Conservation (phyloP, 2,113 vertebrate species). For the Thryonomys swinderianus region DNA sequence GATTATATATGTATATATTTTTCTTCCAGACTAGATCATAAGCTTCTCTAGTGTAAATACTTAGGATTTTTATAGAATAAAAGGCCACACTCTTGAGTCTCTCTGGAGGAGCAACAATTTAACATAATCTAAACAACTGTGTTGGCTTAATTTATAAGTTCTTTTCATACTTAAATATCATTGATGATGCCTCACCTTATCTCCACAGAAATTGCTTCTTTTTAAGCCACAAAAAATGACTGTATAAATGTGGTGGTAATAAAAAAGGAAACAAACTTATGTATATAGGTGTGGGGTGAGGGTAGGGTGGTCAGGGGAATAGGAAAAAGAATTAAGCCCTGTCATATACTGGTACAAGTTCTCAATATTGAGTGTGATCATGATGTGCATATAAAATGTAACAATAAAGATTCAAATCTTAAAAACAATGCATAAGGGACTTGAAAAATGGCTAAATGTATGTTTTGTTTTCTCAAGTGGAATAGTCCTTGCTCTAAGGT, state of each 20-base stretch:
- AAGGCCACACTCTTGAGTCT: background rate
- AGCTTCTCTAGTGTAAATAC: background rate
- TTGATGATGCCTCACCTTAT: background rate
- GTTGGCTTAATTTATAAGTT: background rate
- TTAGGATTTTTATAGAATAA: background rate
- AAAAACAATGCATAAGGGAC: background rate
- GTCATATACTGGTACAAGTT: too few relatives aligned
- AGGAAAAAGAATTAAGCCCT: too few relatives aligned
- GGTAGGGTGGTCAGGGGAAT: too few relatives aligned
- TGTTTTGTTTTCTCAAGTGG: background rate
- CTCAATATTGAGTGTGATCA: too few relatives aligned
- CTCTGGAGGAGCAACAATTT: background rate
- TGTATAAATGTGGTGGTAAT: background rate
- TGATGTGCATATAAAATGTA: too few relatives aligned
- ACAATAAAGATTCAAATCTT: background rate
- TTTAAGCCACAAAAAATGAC: background rate
- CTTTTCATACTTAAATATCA: background rate
- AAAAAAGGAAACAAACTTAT: background rate
- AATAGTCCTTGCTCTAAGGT: background rate
- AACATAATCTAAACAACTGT: background rate
- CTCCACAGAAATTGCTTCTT: background rate
- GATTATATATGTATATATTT: background rate
- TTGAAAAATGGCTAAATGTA: background rate
- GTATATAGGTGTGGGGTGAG: too few relatives aligned
- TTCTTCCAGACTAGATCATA: background rate